Evolutionary conservation across 2,888 invertebrate species (phyloP), one percentile per base, ranked within the genome.

Genomic region (Dyspetes luteomarginatus): DNA sequence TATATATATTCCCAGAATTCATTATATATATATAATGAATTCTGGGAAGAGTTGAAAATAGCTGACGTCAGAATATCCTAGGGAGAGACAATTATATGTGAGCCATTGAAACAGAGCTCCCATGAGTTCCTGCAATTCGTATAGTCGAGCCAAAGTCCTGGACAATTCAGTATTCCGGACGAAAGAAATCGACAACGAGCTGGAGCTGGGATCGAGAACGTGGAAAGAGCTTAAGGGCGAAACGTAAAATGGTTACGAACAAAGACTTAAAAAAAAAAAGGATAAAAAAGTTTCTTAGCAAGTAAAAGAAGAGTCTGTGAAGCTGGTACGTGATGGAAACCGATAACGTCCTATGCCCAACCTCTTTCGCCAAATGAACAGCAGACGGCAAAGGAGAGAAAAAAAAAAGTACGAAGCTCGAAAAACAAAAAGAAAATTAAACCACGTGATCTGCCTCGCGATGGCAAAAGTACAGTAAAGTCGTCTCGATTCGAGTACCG

Each of bases 401-500:
- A 36, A 36, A 36, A 0, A 12, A 36, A 12, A 2, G 12, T 12
- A 12, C 36, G n/a, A 36, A 36, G 36, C 12, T 24, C n/a, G 28
- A 56, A 55, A 43, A 55, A 69, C 17, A 19, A 41, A 60, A 19
- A 36, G 2, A n/a, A 52, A 22, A 52, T n/a, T 52, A 9, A 67
- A 41, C 52, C 9, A 26, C 26, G 19, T 45, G 26, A 17, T 17
- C 24, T 17, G 24, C 28, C 41, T 30, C 50, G 58, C 9, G n/a
- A n/a, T n/a, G 71, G 45, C 24, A 50, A 15, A 24, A 30, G 48
- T 41, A 64, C 41, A 41, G 48, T 67, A 60, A 72, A 76, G 80
- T 56, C 65, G 26, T 62, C 24, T 65, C 60, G 58, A 72, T 76
- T 71, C 50, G 79, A 75, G 68, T 60, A 69, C 50, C 26, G 55